Evolutionary conservation across 2,888 invertebrate genomes (phyloP).

Genomic region (Drosophila diplacantha): DNA sequence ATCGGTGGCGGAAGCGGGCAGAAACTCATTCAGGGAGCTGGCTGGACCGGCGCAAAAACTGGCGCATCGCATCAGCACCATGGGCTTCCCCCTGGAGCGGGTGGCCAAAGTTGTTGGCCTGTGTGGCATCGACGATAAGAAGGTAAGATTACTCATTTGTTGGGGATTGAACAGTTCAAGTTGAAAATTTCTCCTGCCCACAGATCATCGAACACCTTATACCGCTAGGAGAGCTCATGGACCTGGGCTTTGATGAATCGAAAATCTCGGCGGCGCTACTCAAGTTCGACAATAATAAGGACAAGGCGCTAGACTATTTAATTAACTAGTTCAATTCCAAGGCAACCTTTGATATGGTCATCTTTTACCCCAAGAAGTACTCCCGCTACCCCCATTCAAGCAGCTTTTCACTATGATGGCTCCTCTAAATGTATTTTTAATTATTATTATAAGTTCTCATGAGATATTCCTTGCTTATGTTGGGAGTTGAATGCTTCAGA

Average conservation of each 20-base stretch:
- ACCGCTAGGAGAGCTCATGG: constrained; percentile 86
- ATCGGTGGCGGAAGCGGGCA: constrained; percentile 1
- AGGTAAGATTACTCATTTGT: constrained; percentile 32
- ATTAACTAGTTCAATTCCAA: constrained; percentile 81
- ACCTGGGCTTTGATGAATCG: constrained; percentile 89
- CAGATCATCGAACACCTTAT: constrained; percentile 90
- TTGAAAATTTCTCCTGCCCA: background rate
- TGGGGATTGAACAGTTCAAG: background rate
- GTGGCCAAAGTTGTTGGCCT: constrained; percentile 88
- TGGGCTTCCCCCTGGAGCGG: constrained; percentile 92
- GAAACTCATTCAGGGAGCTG: constrained; percentile 52
- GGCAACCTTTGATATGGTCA: constrained; percentile 38
- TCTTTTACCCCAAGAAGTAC: constrained; percentile 15
- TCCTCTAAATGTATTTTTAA: constrained; percentile 26
- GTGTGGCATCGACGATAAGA: constrained; percentile 85
- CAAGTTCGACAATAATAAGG: constrained; percentile 88
- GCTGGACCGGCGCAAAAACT: constrained; percentile 81
- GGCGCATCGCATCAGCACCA: constrained; percentile 86
- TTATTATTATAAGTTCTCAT: constrained; percentile 25
- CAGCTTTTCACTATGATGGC: constrained; percentile 2
- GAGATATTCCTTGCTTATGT: constrained; percentile 30
- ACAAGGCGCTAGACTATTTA: constrained; percentile 90
- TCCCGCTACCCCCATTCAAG: background rate
- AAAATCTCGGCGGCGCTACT: constrained; percentile 86
- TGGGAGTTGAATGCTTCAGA: constrained; percentile 39